phyloP scores from a whole-genome alignment of 2,888 invertebrate genomes.

The Caenorhabditis becei region DNA sequence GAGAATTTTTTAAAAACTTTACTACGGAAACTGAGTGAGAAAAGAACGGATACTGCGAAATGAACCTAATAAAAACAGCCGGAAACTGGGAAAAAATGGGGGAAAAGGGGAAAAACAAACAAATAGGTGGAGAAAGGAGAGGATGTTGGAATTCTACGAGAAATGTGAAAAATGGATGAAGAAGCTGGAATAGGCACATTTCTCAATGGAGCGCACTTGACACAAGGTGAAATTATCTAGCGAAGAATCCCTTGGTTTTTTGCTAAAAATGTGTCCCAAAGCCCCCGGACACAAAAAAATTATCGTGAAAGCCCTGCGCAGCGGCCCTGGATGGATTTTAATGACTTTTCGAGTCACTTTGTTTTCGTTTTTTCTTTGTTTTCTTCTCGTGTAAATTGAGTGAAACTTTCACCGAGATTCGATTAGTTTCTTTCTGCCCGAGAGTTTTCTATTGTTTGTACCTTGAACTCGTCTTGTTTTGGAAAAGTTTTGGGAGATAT shows the following conservation, averaged over 20 bases:
- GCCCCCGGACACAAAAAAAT: background rate
- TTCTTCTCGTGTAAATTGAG: background rate
- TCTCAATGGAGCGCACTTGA: no score
- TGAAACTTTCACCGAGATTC: background rate
- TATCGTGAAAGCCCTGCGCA: background rate
- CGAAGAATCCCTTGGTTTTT: no score
- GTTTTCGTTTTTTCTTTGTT: background rate
- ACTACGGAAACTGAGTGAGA: background rate
- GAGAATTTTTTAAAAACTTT: no score
- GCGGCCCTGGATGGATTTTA: background rate
- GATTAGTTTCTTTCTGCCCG: background rate
- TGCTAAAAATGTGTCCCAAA: background rate
- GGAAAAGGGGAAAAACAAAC: background rate
- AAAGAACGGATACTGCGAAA: slow-evolving; percentile 1
- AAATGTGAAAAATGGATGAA: background rate
- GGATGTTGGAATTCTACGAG: background rate
- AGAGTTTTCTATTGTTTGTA: slow-evolving; percentile 11
- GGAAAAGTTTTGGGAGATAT: background rate
- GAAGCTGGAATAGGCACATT: background rate
- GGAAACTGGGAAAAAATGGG: background rate
- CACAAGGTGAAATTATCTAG: no score
- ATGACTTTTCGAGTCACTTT: slow-evolving; percentile 8
- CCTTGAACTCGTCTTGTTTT: background rate
- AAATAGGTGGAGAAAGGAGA: background rate
- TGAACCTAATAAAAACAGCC: slow-evolving; percentile 8